Percentiles rank a stretch among this genome's conserved stretches.
Conservation (phyloP, 2,113 vertebrate species). For the Rattus rattus region DNA sequence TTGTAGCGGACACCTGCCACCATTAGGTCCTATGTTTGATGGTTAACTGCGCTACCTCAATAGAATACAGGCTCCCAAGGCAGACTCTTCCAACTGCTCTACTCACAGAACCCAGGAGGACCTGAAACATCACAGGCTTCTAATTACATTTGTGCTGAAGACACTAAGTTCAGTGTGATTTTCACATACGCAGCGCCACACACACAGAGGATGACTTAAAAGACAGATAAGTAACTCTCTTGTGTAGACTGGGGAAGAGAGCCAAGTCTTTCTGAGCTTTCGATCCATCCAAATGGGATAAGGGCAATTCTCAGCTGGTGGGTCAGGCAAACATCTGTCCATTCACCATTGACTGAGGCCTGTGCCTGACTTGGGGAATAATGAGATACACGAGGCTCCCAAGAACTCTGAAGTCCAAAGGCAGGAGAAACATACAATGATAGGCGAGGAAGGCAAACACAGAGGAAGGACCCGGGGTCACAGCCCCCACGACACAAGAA, state of each 20-base stretch:
- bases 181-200: neutral
- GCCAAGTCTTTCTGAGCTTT: neutral
- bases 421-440: neutral
- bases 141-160: neutral
- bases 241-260: neutral
- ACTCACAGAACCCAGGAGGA: neutral
- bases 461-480: neutral
- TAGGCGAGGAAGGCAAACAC: neutral
- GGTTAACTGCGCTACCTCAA: neutral
- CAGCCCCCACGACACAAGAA: too few species aligned
- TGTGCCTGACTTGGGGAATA: neutral
- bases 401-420: neutral
- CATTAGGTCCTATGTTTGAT: neutral
- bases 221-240: neutral
- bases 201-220: neutral
- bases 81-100: neutral
- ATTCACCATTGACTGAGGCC: neutral
- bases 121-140: neutral
- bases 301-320: neutral
- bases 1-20: neutral
- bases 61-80: neutral
- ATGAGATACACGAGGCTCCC: neutral
- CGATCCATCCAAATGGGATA: neutral
- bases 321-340: slow-evolving; percentile 28
- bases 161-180: neutral